Evolutionary conservation across 1,140 invertebrate species (phyloP).

Genomic region (Glossosoma conforme): DNA sequence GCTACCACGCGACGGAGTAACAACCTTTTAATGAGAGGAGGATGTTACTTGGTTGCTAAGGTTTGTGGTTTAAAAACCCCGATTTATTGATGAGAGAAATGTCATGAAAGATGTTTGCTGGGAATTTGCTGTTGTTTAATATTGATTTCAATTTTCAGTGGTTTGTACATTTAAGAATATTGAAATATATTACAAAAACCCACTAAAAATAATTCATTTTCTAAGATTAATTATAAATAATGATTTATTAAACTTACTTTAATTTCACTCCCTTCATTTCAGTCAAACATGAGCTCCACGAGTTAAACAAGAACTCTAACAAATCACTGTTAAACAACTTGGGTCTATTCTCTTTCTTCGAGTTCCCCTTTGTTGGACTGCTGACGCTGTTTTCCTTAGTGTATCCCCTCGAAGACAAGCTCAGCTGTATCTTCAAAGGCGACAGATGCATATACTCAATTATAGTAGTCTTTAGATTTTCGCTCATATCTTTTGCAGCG

Average conservation of each 20-base stretch:
- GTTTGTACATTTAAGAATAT: too few relatives aligned
- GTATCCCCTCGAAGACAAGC: slow-evolving; percentile 61
- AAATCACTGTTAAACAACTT: slow-evolving; percentile 49
- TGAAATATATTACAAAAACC: slow-evolving; percentile 9
- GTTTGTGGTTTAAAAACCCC: too few relatives aligned
- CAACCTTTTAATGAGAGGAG: too few relatives aligned
- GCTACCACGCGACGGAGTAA: too few relatives aligned
- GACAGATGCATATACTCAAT: slow-evolving; percentile 68
- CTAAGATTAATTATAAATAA: slow-evolving; percentile 30
- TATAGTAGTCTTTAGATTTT: slow-evolving; percentile 40
- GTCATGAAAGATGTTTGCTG: too few relatives aligned
- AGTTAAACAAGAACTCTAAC: slow-evolving; percentile 56
- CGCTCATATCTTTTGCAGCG: slow-evolving; percentile 40
- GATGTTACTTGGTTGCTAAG: too few relatives aligned
- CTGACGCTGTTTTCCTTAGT: slow-evolving; percentile 38
- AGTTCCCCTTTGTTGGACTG: slow-evolving; percentile 39
- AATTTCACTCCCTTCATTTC: slow-evolving; percentile 61
- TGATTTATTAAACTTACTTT: slow-evolving; percentile 43
- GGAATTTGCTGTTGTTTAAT: too few relatives aligned
- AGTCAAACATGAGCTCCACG: slow-evolving; percentile 55
- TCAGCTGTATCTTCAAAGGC: slow-evolving; percentile 62
- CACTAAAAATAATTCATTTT: not conserved
- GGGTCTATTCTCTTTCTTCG: slow-evolving; percentile 44
- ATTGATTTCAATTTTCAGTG: too few relatives aligned
- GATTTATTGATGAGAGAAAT: too few relatives aligned